Evolutionary conservation across 2,888 invertebrate genomes (phyloP), one percentile per base, ranked within the genome.

Genomic region (Yponomeuta cagnagella): DNA sequence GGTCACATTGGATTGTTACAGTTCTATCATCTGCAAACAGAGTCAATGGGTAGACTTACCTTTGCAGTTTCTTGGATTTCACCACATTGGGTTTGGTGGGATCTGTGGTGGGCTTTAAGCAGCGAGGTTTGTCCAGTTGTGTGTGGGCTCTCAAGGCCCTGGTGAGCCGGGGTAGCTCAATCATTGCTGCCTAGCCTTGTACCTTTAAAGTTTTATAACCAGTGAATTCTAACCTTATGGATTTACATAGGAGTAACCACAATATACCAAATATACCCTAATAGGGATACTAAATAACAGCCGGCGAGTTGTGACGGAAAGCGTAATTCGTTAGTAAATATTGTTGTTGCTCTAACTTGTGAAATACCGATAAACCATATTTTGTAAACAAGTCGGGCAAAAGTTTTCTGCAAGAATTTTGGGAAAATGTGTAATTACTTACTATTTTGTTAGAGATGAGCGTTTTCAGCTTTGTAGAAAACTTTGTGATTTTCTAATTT

Each of bases 81-180:
- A 78, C 71, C 8, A 74, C 71, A 10, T 75, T 71, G 3, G 78
- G 77, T 72, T 81, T 83, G 12, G 76, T 75, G 5, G 78, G 73
- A 71, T 84, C 84, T 63, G 73, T 66, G 48, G 74, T 73, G 6
- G 87, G 84, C 76, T 90, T 90, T 48, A 91, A 77, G 73, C 86
- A 85, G 48, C 89, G 78, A n/a, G 88, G 88, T 71, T 93, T 93
- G 70, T 92, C 92, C 0, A 92, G 79, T 72, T 90, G 88, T 1
- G 95, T 94, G 77, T 94, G 95, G 15, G 94, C 94, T 73, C 96
- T 89, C 1, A 96, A 82, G 30, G 94, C 93, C 75, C 95, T 92
- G 10, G 95, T 94, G 70, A 95, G 91, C 70, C 95, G 93, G 73
- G 96, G 95, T 72, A 93, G 79, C 76, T 93, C 93, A 58, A 84